Evolutionary conservation across 2,797 vertebrate genomes (phyloP), one percentile per base, ranked within the genome.

Genomic region (Coreius guichenoti): DNA sequence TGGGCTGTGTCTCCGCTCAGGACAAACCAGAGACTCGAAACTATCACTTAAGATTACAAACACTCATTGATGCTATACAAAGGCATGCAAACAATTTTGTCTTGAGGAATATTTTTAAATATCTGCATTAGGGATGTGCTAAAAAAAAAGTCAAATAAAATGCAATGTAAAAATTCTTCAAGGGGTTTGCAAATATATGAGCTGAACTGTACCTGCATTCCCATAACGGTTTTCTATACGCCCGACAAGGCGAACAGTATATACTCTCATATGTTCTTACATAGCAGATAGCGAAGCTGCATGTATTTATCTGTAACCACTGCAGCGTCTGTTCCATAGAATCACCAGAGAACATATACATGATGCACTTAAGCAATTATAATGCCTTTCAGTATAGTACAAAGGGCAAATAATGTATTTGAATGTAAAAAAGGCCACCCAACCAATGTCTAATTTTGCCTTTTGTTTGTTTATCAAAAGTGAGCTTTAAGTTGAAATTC

Each of bases 361-460:
- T 93, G 92, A 95, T 93, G 94, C 94, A 95, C 95, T 95, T 94
- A 93, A 94, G 94, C 92, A 93, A 94, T 93, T 94, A 88, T 93
- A 94, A 93, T 92, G 92, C 94, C 93, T 91, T 93, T 77, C 92
- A 61, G 90, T 93, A 91, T 93, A 92, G 91, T 90, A 91, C 90
- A 92, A 93, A 90, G 91, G 94, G 92, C 91, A 93, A 93, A 91
- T 91, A 91, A 91, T 91, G 92, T 93, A 92, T 95, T 94, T 95
- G 95, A 96, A 95, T 95, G 95, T 96, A 94, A 90, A 91, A 91
- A 90, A 83, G 90, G 92, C 88, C 90, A 92, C 90, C 91, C 90
- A 88, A 92, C 91, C 90, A 91, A 93, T 94, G 93, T 93, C 92
- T 63, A 23, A 81, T 93, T 92, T 90, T 86, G 90, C 92, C 92